Conservation (phyloP, 2,888 invertebrate species). For the Platypus cylindrus region DNA sequence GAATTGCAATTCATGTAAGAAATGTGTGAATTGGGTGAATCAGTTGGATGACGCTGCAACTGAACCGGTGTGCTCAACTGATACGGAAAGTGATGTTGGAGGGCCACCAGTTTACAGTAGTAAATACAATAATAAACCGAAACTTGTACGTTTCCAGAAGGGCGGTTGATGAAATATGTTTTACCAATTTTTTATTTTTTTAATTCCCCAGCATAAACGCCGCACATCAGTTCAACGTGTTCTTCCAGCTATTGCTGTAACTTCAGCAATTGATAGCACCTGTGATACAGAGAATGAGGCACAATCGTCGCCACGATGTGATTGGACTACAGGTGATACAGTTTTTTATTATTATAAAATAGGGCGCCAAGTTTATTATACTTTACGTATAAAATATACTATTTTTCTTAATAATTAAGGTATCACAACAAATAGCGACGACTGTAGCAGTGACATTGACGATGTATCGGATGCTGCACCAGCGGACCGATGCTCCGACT, state of each 20-base stretch:
- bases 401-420: conserved; percentile 41
- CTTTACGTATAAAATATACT: too few species aligned
- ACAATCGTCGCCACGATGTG: conserved; percentile 18
- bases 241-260: conserved; percentile 22
- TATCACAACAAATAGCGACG: conserved; percentile 76
- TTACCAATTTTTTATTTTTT: too few species aligned
- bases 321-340: conserved; percentile 12
- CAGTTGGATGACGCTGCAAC: conserved; percentile 11
- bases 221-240: conserved; percentile 11
- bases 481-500: conserved; percentile 33
- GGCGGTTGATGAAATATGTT: too few species aligned
- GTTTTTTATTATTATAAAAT: background rate
- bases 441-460: conserved; percentile 59
- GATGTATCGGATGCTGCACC: conserved; percentile 35
- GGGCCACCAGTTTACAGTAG: too few species aligned
- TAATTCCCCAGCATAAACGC: conserved; percentile 11
- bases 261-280: conserved; percentile 20
- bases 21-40: conserved; percentile 18
- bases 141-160: too few species aligned
- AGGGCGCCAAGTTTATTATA: background rate
- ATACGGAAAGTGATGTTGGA: conserved; percentile 14
- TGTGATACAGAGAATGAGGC: conserved; percentile 26
- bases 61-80: conserved; percentile 11
- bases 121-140: too few species aligned
- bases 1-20: conserved; percentile 15